A percentile compares a stretch with the other conserved stretches of the same genome.
Evolutionary conservation across 1,140 invertebrate species (phyloP).

Genomic region (Sycophaga agraensis): DNA sequence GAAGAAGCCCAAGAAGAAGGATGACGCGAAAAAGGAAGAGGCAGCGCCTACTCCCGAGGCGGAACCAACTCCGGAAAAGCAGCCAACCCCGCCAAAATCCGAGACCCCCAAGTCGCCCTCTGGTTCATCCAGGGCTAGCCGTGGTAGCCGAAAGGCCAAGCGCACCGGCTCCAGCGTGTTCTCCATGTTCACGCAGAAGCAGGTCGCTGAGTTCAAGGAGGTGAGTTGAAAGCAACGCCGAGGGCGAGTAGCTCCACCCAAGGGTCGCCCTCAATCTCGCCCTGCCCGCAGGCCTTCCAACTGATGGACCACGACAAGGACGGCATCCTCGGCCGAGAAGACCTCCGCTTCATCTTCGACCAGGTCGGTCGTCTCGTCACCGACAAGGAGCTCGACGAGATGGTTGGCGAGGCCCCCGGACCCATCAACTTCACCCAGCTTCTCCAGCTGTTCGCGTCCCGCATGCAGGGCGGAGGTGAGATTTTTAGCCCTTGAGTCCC

Average conservation of each 20-base stretch:
- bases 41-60: conserved; percentile 55
- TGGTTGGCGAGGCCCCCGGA: conserved; percentile 86
- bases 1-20: conserved; percentile 61
- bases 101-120: conserved; percentile 55
- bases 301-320: conserved; percentile 99
- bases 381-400: conserved; percentile 89
- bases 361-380: conserved; percentile 86
- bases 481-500: too few relatives aligned
- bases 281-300: conserved; percentile 89
- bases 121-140: conserved; percentile 76
- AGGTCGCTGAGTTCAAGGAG: conserved; percentile 96
- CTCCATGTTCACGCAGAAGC: conserved; percentile 92
- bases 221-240: conserved; percentile 64
- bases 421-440: conserved; percentile 96
- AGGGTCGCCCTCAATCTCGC: too few relatives aligned
- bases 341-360: conserved; percentile 94
- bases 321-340: conserved; percentile 94
- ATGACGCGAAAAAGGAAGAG: conserved; percentile 59
- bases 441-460: conserved; percentile 86
- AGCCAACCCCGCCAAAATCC: conserved; percentile 43
- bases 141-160: conserved; percentile 74
- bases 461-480: conserved; percentile 68
- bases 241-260: too few relatives aligned
- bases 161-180: conserved; percentile 91
- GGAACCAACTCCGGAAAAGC: conserved; percentile 53